Percentiles rank a stretch among this genome's conserved stretches.
Evolutionary conservation across 2,797 vertebrate genomes (phyloP).

Genomic region (Cossypha dichroa): DNA sequence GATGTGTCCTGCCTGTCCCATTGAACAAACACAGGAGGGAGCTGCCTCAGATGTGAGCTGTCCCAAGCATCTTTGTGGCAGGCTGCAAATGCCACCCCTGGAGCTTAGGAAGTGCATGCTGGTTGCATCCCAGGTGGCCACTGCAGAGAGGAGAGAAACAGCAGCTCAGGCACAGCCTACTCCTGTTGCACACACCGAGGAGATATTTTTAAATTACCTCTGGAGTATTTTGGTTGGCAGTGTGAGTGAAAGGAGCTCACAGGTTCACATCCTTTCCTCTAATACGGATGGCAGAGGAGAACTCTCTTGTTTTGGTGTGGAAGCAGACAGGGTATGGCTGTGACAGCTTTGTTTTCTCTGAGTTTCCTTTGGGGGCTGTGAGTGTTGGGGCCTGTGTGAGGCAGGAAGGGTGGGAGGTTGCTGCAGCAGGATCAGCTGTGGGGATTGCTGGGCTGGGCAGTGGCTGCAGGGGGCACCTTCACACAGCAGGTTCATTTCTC

Average conservation of each 20-base stretch:
- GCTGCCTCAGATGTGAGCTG: not conserved
- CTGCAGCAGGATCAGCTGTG: not conserved
- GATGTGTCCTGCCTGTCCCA: not conserved
- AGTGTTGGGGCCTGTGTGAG: not conserved
- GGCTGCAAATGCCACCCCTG: not conserved
- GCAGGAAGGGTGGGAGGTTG: not conserved
- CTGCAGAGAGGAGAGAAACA: not conserved
- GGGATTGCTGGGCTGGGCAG: not conserved
- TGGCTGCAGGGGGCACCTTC: not conserved
- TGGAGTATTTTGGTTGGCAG: not conserved
- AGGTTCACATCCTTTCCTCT: not conserved
- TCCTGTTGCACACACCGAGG: not conserved
- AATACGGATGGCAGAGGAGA: not conserved
- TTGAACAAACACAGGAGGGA: not conserved
- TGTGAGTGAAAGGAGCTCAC: not conserved
- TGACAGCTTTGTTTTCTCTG: not conserved
- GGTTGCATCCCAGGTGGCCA: not conserved
- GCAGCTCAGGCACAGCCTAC: not conserved
- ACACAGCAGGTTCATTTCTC: not conserved
- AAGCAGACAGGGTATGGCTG: not conserved
- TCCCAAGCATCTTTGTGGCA: not conserved
- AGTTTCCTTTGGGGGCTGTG: rapidly evolving
- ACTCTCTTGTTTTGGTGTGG: not conserved
- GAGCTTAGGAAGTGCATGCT: not conserved
- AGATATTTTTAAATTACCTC: not conserved